Evolutionary conservation across 2,797 vertebrate genomes (phyloP).

Genomic region (Muraenolepis orangiensis): DNA sequence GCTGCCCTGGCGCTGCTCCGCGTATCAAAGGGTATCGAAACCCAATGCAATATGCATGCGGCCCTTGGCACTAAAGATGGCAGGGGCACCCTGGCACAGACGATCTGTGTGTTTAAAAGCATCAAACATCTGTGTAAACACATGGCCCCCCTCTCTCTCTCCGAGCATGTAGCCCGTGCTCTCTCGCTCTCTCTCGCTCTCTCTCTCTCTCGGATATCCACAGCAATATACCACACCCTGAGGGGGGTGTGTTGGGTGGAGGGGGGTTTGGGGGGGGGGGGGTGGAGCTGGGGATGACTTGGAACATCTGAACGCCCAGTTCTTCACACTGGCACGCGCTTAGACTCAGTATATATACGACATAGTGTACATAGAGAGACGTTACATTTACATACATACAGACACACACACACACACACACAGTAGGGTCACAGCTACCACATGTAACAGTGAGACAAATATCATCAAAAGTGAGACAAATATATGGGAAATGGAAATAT

Average conservation of each 20-base stretch:
- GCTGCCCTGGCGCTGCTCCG: constrained; percentile 55
- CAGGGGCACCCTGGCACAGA: constrained; percentile 46
- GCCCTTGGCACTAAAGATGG: constrained; percentile 68
- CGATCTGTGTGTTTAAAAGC: constrained; percentile 68
- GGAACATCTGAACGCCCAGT: constrained; percentile 63
- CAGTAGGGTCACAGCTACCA: too few relatives aligned
- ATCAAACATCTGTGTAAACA: constrained; percentile 77
- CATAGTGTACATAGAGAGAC: too few relatives aligned
- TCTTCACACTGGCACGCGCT: constrained; percentile 59
- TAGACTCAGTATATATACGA: too few relatives aligned
- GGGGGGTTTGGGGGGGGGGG: too few relatives aligned
- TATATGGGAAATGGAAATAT: too few relatives aligned
- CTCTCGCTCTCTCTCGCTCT: constrained; percentile 2
- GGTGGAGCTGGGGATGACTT: too few relatives aligned
- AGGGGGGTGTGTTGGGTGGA: too few relatives aligned
- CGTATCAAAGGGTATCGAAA: constrained; percentile 67
- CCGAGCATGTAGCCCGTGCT: constrained; percentile 70
- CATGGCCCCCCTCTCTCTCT: constrained; percentile 61
- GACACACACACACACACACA: constrained; percentile 1
- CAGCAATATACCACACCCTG: constrained; percentile 69
- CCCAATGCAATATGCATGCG: constrained; percentile 77
- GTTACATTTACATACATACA: too few relatives aligned
- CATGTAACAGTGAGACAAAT: too few relatives aligned
- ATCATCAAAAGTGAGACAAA: too few relatives aligned
- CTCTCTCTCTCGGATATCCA: constrained; percentile 71